Conservation (phyloP, 2,113 vertebrate species). For the Ardeotis arabs region DNA sequence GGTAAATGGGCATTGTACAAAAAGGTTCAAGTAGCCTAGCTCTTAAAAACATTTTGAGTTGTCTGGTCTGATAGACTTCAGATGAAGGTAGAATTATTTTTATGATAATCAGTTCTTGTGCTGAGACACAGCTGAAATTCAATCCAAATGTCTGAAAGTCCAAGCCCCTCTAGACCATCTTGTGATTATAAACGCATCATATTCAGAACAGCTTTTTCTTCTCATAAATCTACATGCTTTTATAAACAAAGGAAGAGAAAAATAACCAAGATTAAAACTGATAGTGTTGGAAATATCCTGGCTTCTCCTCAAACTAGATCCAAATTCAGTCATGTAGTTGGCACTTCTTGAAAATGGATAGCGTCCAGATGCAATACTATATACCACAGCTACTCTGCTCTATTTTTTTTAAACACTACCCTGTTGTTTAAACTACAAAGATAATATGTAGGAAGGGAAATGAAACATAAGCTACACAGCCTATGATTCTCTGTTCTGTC, state of each 20-base stretch:
- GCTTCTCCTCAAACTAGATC: neutral
- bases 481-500: neutral
- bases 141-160: neutral
- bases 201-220: neutral
- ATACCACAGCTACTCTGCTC: neutral
- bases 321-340: neutral
- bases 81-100: neutral
- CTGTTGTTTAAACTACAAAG: neutral
- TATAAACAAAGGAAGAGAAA: neutral
- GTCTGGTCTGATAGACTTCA: neutral
- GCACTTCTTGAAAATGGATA: neutral
- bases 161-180: neutral
- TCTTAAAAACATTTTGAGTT: conserved; percentile 9
- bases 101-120: neutral
- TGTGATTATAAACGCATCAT: neutral
- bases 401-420: neutral
- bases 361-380: neutral
- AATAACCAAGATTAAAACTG: neutral
- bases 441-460: neutral
- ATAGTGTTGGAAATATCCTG: neutral
- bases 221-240: neutral
- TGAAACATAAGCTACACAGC: neutral
- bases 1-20: neutral
- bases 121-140: neutral
- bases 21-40: neutral